phyloP scores from a whole-genome alignment of 1,140 invertebrate species.

The Maniola jurtina region DNA sequence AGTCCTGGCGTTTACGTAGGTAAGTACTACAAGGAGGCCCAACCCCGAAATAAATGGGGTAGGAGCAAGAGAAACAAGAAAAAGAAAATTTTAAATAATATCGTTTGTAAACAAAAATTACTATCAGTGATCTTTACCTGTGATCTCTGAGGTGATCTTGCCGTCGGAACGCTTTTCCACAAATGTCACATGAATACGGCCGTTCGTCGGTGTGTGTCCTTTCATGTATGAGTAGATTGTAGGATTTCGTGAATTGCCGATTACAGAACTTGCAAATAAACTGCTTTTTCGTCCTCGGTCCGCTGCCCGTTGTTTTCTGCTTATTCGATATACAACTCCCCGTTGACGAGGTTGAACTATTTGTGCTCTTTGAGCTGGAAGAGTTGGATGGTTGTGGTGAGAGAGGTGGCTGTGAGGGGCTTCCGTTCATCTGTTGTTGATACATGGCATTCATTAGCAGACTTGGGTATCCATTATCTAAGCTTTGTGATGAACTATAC shows the following conservation, averaged over 20 bases:
- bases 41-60: no score
- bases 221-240: slow-evolving; percentile 98
- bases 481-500: slow-evolving; percentile 72
- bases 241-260: slow-evolving; percentile 98
- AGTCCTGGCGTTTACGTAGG: no score
- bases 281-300: slow-evolving; percentile 93
- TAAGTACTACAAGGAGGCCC: no score
- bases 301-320: slow-evolving; percentile 78
- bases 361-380: slow-evolving; percentile 69
- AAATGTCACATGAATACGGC: slow-evolving; percentile 98
- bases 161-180: slow-evolving; percentile 96
- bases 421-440: slow-evolving; percentile 77
- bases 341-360: slow-evolving; percentile 73
- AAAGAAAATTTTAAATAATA: not conserved
- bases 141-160: slow-evolving; percentile 98
- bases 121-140: slow-evolving; percentile 81
- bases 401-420: slow-evolving; percentile 63
- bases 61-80: no score
- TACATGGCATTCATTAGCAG: slow-evolving; percentile 81
- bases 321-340: slow-evolving; percentile 79
- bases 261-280: slow-evolving; percentile 99
- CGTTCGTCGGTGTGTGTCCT: slow-evolving; percentile 98
- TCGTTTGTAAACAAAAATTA: slow-evolving; percentile 2
- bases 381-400: slow-evolving; percentile 68
- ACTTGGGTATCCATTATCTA: slow-evolving; percentile 80